Percentiles rank a stretch among this genome's conserved stretches.
These are phyloP conservation scores for Pachyramphus minor DNA, from an alignment of 2,113 vertebrate species.

Conservation along the genomic window DNA sequence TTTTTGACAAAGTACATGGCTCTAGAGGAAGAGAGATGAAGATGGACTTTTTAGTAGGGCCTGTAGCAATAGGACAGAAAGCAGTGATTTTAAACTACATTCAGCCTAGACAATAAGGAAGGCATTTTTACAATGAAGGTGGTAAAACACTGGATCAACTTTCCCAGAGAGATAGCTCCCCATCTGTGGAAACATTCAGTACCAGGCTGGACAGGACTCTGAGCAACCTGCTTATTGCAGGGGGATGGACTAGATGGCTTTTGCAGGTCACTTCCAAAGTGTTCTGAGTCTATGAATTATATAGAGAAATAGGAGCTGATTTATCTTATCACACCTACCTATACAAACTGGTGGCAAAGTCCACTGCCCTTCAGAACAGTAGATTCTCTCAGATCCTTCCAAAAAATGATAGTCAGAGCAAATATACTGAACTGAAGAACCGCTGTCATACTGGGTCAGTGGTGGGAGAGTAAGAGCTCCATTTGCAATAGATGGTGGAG, in stretches of 20 bases:
- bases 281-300: neutral
- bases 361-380: constrained; percentile 68
- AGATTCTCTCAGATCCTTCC: constrained; percentile 57
- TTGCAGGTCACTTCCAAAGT: neutral
- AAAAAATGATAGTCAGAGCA: constrained; percentile 69
- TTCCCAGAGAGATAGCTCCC: neutral
- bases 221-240: neutral
- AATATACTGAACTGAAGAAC: constrained; percentile 66
- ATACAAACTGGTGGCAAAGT: constrained; percentile 66
- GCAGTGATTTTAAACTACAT: neutral
- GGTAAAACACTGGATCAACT: neutral
- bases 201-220: neutral
- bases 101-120: neutral
- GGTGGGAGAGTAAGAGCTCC: constrained; percentile 24
- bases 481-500: constrained; percentile 68
- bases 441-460: constrained; percentile 46
- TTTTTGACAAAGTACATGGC: constrained; percentile 71
- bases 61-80: neutral
- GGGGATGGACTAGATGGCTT: too few relatives aligned
- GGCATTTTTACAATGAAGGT: too few relatives aligned
- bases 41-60: neutral
- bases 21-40: constrained; percentile 39
- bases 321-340: constrained; percentile 44
- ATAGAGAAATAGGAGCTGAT: neutral
- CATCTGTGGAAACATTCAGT: neutral